Conservation (phyloP, 2,113 vertebrate genomes). For the Todiramphus saurophagus region DNA sequence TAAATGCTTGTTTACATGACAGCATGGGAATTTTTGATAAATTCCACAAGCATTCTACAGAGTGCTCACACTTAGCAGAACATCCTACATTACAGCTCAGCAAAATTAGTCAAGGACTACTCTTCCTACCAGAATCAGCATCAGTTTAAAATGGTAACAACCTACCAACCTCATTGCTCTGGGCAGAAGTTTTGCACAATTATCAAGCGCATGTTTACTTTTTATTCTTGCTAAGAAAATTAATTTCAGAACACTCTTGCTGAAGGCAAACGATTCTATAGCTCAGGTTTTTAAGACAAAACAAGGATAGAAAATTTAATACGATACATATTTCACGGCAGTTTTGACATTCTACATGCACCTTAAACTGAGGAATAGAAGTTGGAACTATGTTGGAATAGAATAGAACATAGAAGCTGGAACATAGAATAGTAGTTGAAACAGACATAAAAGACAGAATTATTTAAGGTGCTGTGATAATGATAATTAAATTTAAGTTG, state of each 20-base stretch:
- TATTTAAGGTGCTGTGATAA: neutral
- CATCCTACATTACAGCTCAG: neutral
- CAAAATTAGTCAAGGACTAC: neutral
- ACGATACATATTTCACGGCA: neutral
- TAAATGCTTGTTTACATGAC: neutral
- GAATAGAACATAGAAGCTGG: no score
- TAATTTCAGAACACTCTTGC: neutral
- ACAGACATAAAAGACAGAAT: neutral
- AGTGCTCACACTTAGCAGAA: neutral
- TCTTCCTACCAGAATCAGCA: neutral
- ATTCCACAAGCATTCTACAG: neutral
- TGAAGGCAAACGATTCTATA: neutral
- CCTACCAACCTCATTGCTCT: neutral
- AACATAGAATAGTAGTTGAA: no score
- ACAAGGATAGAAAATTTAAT: neutral
- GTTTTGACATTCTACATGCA: neutral
- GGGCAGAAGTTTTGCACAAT: neutral
- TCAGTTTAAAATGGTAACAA: neutral
- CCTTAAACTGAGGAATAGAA: neutral
- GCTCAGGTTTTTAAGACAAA: neutral
- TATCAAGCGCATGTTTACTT: neutral
- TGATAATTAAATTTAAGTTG: neutral
- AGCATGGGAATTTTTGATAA: neutral
- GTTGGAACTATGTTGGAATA: neutral
- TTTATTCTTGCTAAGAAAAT: neutral